Evolutionary conservation across 2,797 vertebrate genomes (phyloP), one percentile per base, ranked within the genome.

Genomic region (Loriculus beryllinus): DNA sequence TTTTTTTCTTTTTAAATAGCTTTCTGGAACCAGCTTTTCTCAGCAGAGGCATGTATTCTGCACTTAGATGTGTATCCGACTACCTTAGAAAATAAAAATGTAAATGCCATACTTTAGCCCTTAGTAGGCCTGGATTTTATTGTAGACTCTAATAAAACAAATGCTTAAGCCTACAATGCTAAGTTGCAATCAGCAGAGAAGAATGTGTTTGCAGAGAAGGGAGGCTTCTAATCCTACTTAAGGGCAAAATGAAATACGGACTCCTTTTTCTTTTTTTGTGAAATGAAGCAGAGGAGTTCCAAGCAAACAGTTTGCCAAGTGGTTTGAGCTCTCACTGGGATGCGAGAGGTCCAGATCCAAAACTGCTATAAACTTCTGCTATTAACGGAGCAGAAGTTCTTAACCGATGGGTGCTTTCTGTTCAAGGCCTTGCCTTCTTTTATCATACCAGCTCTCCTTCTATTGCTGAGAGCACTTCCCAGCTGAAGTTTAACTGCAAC

Each of bases 281-380:
- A 37, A 51, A 14, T 12, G 56, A 28, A 56, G 37, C 12, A 2
- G 59, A 87, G 48, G 68, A 86, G 10, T 57, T 57, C 45, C 82
- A 69, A n/a, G 42, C 39, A 39, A 48, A 52, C 8, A 3, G 20
- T 64, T 86, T 76, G 51, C 86, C 92, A 72, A 59, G 45, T 28
- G 18, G 54, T 43, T 35, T 9, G 83, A 70, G 83, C 81, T 26
- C 23, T 71, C 31, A 2, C 39, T 74, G 59, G 74, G 59, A 10
- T 72, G 33, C 0, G 2, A 3, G 8, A 47, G 67, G 47, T 75
- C n/a, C 28, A 6, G 7, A 14, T 43, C 47, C 0, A 1, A 2
- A 6, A 28, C 42, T 10, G 23, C 6, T 23, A 56, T 35, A 57
- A 57, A 25, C 33, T 35, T 57, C 33, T 18, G 70, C 49, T 33